phyloP scores from a whole-genome alignment of 92 coral and sea anemone genomes.

The Parazoanthus darwini region DNA sequence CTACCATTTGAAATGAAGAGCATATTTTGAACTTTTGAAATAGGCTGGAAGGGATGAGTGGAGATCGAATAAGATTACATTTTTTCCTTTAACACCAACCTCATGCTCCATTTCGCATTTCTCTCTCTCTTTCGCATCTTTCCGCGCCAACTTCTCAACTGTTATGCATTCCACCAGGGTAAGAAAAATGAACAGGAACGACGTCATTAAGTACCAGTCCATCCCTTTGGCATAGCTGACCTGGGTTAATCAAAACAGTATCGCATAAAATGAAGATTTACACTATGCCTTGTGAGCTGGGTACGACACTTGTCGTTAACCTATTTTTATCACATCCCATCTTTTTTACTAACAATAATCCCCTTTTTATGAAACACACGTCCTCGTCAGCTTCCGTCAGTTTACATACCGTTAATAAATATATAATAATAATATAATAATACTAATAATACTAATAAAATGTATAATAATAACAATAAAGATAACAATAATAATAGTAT shows the following conservation, averaged over 20 bases:
- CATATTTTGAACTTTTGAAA: no score
- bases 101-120: not conserved
- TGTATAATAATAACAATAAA: no score
- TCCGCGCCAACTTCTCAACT: constrained; percentile 68
- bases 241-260: constrained; percentile 21
- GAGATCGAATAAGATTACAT: no score
- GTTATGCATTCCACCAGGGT: constrained; percentile 75
- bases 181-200: constrained; percentile 78
- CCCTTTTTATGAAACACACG: no score
- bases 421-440: no score
- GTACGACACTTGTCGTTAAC: not conserved
- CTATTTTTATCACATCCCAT: not conserved
- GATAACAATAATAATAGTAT: no score
- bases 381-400: no score
- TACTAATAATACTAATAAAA: no score
- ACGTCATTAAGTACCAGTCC: constrained; percentile 77
- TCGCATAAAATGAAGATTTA: not conserved
- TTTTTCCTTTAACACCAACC: constrained; percentile 36
- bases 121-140: not conserved
- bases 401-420: no score
- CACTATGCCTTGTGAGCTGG: not conserved
- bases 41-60: no score
- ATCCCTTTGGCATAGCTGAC: constrained; percentile 85
- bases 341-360: no score
- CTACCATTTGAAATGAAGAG: not conserved